These are phyloP conservation scores for Misgurnus mizolepis DNA, from an alignment of 2,113 vertebrate genomes.

Conservation along the genomic window DNA sequence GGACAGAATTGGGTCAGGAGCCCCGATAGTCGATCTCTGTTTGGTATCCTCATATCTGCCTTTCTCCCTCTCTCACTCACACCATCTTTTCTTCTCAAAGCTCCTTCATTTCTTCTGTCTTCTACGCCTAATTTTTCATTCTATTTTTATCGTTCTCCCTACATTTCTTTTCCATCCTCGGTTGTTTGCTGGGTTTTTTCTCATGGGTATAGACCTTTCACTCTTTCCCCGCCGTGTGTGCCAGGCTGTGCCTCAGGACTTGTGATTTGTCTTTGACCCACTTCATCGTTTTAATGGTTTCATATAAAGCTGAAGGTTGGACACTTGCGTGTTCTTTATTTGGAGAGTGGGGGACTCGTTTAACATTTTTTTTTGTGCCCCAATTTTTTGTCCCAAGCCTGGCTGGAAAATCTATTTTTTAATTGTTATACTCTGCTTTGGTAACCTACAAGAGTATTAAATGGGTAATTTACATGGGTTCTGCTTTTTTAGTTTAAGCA, in stretches of 20 bases:
- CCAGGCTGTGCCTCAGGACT: constrained; percentile 19
- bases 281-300: constrained; percentile 44
- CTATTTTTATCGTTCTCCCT: constrained; percentile 38
- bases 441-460: too few species aligned
- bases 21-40: constrained; percentile 18
- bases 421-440: too few species aligned
- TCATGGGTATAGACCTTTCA: constrained; percentile 24
- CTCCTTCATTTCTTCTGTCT: constrained; percentile 26
- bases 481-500: neutral
- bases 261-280: constrained; percentile 50
- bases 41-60: constrained; percentile 12
- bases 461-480: neutral
- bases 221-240: constrained; percentile 6
- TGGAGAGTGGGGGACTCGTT: neutral
- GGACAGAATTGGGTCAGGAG: constrained; percentile 59
- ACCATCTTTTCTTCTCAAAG: constrained; percentile 15
- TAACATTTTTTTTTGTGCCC: neutral
- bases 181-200: constrained; percentile 24
- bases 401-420: too few species aligned
- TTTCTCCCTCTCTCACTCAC: constrained; percentile 18
- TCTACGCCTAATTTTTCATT: constrained; percentile 28
- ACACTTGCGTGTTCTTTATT: neutral
- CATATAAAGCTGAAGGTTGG: constrained; percentile 25
- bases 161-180: constrained; percentile 19
- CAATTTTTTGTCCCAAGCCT: neutral